A percentile compares a stretch with the other conserved stretches of the same genome.
These are phyloP conservation scores for Emydocephalus ijimae DNA, from an alignment of 2,113 vertebrate species.

Conservation along the genomic window DNA sequence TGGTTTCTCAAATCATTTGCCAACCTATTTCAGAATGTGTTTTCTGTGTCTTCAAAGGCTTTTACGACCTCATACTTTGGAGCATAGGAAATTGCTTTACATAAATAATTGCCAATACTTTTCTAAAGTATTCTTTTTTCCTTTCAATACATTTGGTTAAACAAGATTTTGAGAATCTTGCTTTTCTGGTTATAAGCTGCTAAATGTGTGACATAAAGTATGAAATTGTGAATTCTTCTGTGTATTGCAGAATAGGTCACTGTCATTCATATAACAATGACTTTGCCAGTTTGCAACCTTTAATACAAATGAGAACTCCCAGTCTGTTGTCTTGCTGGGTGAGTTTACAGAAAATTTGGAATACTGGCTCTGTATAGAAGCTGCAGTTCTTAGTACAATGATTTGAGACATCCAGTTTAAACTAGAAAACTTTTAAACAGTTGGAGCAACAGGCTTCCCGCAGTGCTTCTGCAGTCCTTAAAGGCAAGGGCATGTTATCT, in stretches of 20 bases:
- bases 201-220: neutral
- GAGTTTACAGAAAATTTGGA: neutral
- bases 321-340: neutral
- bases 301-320: neutral
- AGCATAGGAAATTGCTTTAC: neutral
- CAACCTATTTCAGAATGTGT: neutral
- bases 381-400: neutral
- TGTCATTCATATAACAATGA: neutral
- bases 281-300: neutral
- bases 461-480: neutral
- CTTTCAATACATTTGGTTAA: neutral
- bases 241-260: neutral
- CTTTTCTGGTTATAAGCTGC: neutral
- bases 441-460: neutral
- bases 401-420: neutral
- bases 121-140: neutral
- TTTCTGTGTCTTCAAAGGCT: neutral
- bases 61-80: neutral
- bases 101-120: neutral
- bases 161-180: neutral
- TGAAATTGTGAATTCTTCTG: neutral
- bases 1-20: neutral
- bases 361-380: neutral
- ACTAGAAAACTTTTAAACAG: neutral
- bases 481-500: neutral